Evolutionary conservation across 2,888 invertebrate genomes (phyloP), one percentile per base, ranked within the genome.

Genomic region (Sceliomorpha sp.): DNA sequence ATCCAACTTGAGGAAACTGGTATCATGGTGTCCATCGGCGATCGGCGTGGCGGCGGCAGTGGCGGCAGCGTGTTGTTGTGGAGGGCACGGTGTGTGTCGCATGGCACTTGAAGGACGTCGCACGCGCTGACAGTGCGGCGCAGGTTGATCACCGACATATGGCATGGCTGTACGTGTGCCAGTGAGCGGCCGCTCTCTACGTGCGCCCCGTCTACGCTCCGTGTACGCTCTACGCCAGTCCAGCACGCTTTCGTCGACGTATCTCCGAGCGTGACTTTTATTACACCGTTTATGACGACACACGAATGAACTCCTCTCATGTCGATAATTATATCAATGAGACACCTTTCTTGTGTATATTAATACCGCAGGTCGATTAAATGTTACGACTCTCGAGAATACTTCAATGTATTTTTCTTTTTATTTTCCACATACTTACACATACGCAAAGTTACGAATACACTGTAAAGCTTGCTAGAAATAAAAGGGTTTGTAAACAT

Each of bases 1-100:
- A 20, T 20, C 70, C 76, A 73, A 76, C 2, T 34, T 13, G 12
- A 9, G 34, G 34, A 34, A 34, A 7, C 34, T 7, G 6, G 10
- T 34, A 34, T 34, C 34, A 12, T 12, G 34, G 10, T 12, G 34
- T 34, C 34, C 34, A 34, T 34, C 34, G 12, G 34, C 34, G 34
- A 34, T 34, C 9, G n/a, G n/a, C n/a, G n/a, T n/a, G n/a, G n/a
- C n/a, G n/a, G n/a, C n/a, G n/a, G n/a, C n/a, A n/a, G n/a, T n/a
- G n/a, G n/a, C n/a, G n/a, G n/a, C n/a, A n/a, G n/a, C n/a, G 34
- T 12, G 34, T 9, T 34, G 34, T n/a, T n/a, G 34, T 10, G 15
- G 24, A 10, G 39, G 20, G 39, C 24, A 24, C 24, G 39, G 20
- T 24, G 39, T 10, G 39, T 39, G 20, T 20, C 39, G 39, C 39